Percentiles rank a stretch among this genome's conserved stretches.
Conservation (phyloP, 2,888 invertebrate genomes). For the Nephrotoma guestfalica region DNA sequence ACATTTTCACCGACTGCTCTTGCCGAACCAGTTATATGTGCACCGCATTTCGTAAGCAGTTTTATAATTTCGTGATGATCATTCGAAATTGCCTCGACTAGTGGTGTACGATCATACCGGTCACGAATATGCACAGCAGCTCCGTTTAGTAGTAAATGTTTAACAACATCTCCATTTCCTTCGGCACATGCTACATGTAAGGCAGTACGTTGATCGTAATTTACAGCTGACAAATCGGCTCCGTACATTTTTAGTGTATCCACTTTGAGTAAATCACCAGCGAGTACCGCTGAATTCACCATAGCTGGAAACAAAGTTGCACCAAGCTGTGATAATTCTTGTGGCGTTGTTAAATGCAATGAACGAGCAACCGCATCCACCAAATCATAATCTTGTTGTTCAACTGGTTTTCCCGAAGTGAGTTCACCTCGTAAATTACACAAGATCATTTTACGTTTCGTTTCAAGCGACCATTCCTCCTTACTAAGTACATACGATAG, state of each 20-base stretch:
- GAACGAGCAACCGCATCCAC: conserved; percentile 44
- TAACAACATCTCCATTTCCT: conserved; percentile 52
- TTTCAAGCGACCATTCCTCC: conserved; percentile 44
- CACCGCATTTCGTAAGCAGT: conserved; percentile 57
- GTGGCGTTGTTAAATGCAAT: conserved; percentile 38
- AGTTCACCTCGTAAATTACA: conserved; percentile 69
- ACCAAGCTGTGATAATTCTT: conserved; percentile 39
- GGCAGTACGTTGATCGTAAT: conserved; percentile 62
- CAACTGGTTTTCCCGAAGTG: conserved; percentile 32
- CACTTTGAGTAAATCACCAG: conserved; percentile 38
- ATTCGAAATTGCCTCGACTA: conserved; percentile 51
- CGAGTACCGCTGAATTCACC: conserved; percentile 45
- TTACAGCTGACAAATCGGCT: conserved; percentile 55
- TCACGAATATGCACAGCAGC: conserved; percentile 71
- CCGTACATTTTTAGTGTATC: conserved; percentile 39
- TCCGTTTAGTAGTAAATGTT: conserved; percentile 59
- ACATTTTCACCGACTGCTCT: conserved; percentile 49
- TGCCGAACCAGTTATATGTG: conserved; percentile 47
- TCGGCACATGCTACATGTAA: conserved; percentile 65
- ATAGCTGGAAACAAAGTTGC: conserved; percentile 55
- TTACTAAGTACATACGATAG: conserved; percentile 79
- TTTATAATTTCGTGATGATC: conserved; percentile 49
- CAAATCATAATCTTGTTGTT: conserved; percentile 36
- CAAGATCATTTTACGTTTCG: conserved; percentile 61
- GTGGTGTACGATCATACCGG: conserved; percentile 50